Percentiles rank a stretch among this genome's conserved stretches.
Conservation (phyloP, 2,797 vertebrate species). For the Emys orbicularis region DNA sequence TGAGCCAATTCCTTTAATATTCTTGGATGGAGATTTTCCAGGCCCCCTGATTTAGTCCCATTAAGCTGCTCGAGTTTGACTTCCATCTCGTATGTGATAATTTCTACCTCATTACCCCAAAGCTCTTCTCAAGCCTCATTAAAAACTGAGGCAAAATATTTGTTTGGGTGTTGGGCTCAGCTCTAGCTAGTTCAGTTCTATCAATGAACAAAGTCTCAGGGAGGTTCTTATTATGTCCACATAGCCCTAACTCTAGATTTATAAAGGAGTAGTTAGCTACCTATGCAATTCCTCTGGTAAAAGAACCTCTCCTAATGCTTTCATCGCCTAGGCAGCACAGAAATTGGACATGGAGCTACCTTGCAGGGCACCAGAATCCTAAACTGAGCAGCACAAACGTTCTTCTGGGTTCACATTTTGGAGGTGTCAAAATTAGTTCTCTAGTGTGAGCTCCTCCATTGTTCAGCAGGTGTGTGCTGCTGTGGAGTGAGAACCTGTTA, state of each 20-base stretch:
- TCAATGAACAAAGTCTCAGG: background rate
- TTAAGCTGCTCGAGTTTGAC: no score
- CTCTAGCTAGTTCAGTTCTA: background rate
- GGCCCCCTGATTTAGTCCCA: no score
- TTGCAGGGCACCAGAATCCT: background rate
- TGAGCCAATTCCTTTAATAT: no score
- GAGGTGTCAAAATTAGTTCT: fast-evolving
- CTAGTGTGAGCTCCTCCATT: background rate
- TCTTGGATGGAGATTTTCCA: no score
- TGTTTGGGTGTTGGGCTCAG: background rate
- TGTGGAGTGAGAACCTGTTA: background rate
- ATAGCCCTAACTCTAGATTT: background rate
- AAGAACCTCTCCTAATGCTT: background rate
- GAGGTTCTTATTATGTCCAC: background rate
- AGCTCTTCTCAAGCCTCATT: no score
- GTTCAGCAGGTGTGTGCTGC: fast-evolving
- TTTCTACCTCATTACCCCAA: no score
- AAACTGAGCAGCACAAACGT: background rate
- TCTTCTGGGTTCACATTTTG: background rate
- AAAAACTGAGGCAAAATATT: no score
- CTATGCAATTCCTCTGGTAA: background rate
- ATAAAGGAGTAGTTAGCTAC: background rate
- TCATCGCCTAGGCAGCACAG: background rate
- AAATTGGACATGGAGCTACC: fast-evolving
- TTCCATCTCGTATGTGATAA: no score